These are phyloP conservation scores for Callipepla squamata DNA, from an alignment of 2,113 vertebrate species.

Conservation along the genomic window DNA sequence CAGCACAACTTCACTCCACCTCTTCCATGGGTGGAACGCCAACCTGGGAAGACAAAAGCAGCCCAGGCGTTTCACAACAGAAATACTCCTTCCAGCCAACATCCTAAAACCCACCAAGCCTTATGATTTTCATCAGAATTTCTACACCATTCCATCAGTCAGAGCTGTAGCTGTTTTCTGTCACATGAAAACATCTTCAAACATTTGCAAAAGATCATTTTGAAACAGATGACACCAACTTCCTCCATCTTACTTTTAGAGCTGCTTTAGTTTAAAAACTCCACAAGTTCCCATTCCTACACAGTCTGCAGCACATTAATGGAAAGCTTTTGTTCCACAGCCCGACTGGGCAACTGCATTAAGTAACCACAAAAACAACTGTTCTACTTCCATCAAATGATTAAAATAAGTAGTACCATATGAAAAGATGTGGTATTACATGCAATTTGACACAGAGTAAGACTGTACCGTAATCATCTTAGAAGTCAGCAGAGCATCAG, in stretches of 20 bases:
- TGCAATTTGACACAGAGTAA: constrained; percentile 2
- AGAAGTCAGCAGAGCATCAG: constrained; percentile 71
- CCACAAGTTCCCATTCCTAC: not conserved
- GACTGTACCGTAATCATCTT: constrained; percentile 29
- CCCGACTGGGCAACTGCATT: not conserved
- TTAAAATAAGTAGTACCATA: not conserved
- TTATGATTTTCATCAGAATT: not conserved
- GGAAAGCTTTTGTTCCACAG: not conserved
- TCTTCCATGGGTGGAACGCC: not conserved
- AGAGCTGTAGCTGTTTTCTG: not conserved
- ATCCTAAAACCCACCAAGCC: not conserved
- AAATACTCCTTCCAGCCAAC: not conserved
- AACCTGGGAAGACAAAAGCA: not conserved
- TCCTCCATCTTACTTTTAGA: not conserved
- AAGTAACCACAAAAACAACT: not conserved
- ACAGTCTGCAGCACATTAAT: not conserved
- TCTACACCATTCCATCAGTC: not conserved
- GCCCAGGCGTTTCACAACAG: not conserved
- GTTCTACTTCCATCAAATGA: not conserved
- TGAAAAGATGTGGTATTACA: constrained; percentile 13
- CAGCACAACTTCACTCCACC: not conserved
- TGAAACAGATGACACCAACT: not conserved
- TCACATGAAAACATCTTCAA: not conserved
- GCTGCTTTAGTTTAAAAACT: not conserved
- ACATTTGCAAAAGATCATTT: not conserved